Evolutionary conservation across 2,797 vertebrate genomes (phyloP).

Genomic region (Amazona ochrocephala): DNA sequence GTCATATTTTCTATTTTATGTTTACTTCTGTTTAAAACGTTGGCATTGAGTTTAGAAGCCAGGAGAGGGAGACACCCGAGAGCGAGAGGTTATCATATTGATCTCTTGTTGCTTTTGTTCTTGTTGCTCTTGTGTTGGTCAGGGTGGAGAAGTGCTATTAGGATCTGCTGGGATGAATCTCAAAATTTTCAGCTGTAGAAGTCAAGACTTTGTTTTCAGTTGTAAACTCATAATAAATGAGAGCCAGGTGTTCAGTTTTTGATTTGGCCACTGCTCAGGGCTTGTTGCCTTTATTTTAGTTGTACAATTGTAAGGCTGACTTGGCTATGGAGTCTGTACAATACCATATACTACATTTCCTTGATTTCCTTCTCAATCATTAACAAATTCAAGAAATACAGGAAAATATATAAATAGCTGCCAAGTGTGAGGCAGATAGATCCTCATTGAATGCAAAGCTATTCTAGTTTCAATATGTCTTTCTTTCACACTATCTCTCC

Average conservation of each 20-base stretch:
- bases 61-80: slow-evolving; percentile 41
- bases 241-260: slow-evolving; percentile 69
- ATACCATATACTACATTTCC: background rate
- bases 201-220: slow-evolving; percentile 57
- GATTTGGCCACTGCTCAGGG: slow-evolving; percentile 58
- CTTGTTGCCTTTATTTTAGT: slow-evolving; percentile 65
- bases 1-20: slow-evolving; percentile 31
- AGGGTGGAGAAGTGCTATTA: background rate
- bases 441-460: slow-evolving; percentile 12
- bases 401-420: slow-evolving; percentile 48
- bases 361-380: background rate
- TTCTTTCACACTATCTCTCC: background rate
- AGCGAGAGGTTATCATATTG: background rate
- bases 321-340: slow-evolving; percentile 24
- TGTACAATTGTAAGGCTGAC: background rate
- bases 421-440: slow-evolving; percentile 4
- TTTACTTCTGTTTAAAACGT: slow-evolving; percentile 55
- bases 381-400: slow-evolving; percentile 40
- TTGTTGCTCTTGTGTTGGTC: background rate
- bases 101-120: background rate
- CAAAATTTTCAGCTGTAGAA: slow-evolving; percentile 58
- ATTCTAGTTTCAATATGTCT: slow-evolving; percentile 17
- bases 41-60: slow-evolving; percentile 45
- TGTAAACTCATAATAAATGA: slow-evolving; percentile 72
- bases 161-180: background rate